phyloP scores from a whole-genome alignment of 2,113 vertebrate genomes.

The sheep (Ovis aries) region DNA sequence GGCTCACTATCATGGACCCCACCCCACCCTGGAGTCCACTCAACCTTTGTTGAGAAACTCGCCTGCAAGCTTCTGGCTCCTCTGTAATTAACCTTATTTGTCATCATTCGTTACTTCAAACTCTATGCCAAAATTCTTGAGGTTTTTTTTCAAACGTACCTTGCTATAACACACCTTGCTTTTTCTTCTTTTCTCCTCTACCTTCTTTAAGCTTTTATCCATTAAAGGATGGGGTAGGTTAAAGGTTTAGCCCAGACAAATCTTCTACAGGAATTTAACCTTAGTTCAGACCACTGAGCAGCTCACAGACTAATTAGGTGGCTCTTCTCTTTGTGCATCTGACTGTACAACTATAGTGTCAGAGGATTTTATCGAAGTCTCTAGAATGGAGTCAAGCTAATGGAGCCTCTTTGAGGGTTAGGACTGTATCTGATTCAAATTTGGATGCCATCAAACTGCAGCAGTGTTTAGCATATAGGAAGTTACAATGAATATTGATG shows the following conservation, averaged over 20 bases:
- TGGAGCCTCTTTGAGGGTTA: not conserved
- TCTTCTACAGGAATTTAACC: not conserved
- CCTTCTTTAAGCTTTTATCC: not conserved
- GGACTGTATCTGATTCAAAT: not conserved
- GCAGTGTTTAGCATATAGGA: not conserved
- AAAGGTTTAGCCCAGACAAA: not conserved
- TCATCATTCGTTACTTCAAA: not conserved
- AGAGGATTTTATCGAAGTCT: not conserved
- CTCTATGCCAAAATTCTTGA: not conserved
- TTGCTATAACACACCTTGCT: fast-evolving
- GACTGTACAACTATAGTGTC: fast-evolving
- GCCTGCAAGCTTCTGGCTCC: not conserved
- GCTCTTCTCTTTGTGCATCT: not conserved
- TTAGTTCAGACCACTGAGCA: no score
- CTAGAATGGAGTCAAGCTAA: no score
- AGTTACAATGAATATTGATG: not conserved
- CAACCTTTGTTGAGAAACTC: not conserved
- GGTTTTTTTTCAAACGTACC: not conserved
- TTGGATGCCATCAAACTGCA: no score
- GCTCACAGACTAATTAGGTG: no score
- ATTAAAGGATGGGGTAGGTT: no score
- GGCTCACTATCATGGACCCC: fast-evolving
- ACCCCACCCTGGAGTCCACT: fast-evolving
- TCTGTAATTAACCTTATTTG: not conserved
- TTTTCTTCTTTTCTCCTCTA: not conserved